These are phyloP conservation scores for Cactoblastis cactorum DNA, from an alignment of 2,888 invertebrate species.

Conservation along the genomic window DNA sequence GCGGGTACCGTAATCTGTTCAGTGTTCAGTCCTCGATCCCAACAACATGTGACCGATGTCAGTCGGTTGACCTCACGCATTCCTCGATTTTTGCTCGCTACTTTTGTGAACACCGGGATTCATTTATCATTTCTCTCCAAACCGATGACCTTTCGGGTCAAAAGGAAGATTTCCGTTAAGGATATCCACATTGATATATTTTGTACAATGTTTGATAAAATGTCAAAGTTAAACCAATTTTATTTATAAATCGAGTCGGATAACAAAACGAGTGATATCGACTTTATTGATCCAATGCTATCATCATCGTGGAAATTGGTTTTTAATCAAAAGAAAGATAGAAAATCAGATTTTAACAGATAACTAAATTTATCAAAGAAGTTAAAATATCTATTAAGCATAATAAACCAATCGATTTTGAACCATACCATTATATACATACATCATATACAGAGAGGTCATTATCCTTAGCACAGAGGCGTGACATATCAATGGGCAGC, in stretches of 20 bases:
- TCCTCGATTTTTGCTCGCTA: constrained; percentile 56
- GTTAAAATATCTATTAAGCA: too few species aligned
- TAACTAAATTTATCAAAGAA: too few species aligned
- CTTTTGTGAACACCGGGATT: constrained; percentile 54
- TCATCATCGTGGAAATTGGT: too few species aligned
- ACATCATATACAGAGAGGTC: not conserved
- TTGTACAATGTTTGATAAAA: constrained; percentile 13
- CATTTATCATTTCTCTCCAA: constrained; percentile 62
- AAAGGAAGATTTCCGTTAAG: constrained; percentile 36
- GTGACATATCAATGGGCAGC: constrained; percentile 28
- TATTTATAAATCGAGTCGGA: not conserved
- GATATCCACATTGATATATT: constrained; percentile 35
- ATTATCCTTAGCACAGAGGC: constrained; percentile 26
- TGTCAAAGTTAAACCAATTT: not conserved
- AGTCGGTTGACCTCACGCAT: constrained; percentile 61
- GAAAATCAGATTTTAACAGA: too few species aligned
- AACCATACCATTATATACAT: not conserved
- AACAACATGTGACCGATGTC: constrained; percentile 56
- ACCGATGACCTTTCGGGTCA: constrained; percentile 52
- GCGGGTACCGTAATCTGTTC: constrained; percentile 61
- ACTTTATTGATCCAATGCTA: too few species aligned
- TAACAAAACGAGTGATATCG: too few species aligned
- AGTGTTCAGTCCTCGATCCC: constrained; percentile 49
- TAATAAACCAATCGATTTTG: not conserved
- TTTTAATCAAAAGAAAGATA: too few species aligned